Conservation (phyloP, 1,140 invertebrate genomes). For the Ditylenchus dipsaci region DNA sequence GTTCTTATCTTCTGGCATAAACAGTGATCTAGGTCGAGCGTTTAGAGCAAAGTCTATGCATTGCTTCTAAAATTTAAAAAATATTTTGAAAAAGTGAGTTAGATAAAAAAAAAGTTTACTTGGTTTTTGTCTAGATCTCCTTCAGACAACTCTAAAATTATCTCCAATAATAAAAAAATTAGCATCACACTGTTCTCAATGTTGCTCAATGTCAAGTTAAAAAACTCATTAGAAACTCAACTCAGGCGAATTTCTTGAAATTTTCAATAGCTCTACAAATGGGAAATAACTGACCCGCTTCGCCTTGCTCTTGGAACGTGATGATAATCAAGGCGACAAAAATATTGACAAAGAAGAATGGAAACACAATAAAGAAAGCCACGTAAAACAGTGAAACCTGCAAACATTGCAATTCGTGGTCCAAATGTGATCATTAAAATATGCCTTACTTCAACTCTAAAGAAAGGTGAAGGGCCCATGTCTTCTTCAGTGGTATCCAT, state of each 20-base stretch:
- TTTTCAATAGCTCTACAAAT: too few species aligned
- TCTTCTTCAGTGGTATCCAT: conserved; percentile 98
- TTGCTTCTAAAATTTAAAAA: conserved; percentile 83
- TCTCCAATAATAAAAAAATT: background rate
- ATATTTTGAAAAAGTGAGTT: conserved; percentile 11
- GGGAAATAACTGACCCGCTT: conserved; percentile 5
- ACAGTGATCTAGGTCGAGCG: conserved; percentile 89
- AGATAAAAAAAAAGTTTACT: conserved; percentile 63
- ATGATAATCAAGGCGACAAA: conserved; percentile 99
- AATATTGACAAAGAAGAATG: conserved; percentile 99
- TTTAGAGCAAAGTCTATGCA: conserved; percentile 99
- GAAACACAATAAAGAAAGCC: conserved; percentile 99
- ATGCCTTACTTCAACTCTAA: conserved; percentile 88
- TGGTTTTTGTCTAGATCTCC: conserved; percentile 99
- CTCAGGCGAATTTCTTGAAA: too few species aligned
- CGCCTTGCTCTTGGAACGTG: conserved; percentile 85
- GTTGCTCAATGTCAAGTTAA: too few species aligned
- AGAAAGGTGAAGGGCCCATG: conserved; percentile 91
- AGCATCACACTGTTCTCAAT: background rate
- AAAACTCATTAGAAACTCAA: too few species aligned
- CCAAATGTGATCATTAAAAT: conserved; percentile 67
- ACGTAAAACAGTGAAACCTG: conserved; percentile 98
- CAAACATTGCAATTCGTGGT: too few species aligned
- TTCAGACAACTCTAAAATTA: conserved; percentile 78
- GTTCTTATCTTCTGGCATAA: conserved; percentile 96